phyloP scores from a whole-genome alignment of 2,888 invertebrate genomes.

The Gonocerus acuteangulatus region DNA sequence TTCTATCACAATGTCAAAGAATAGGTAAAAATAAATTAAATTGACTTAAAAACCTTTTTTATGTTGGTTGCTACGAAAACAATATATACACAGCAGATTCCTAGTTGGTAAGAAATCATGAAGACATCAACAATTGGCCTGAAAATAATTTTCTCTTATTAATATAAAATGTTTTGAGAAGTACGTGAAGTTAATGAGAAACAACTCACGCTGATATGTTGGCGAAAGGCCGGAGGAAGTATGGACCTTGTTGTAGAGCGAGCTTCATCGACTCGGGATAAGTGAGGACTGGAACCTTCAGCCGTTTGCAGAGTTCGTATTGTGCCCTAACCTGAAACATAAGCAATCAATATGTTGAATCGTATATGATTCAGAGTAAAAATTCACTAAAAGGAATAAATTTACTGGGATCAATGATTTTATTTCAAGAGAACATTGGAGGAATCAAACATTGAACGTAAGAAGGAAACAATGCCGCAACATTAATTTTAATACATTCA shows the following conservation, averaged over 20 bases:
- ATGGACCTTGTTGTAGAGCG: slow-evolving; percentile 68
- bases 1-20: too few relatives aligned
- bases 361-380: too few relatives aligned
- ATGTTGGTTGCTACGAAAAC: slow-evolving; percentile 68
- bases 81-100: slow-evolving; percentile 80
- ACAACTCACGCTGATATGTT: slow-evolving; percentile 49
- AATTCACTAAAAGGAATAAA: too few relatives aligned
- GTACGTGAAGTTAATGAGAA: not conserved
- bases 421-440: too few relatives aligned
- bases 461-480: too few relatives aligned
- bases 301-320: slow-evolving; percentile 56
- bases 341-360: too few relatives aligned
- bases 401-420: too few relatives aligned
- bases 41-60: slow-evolving; percentile 52
- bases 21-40: too few relatives aligned
- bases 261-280: slow-evolving; percentile 78
- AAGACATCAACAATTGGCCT: slow-evolving; percentile 57
- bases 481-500: too few relatives aligned
- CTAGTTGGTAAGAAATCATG: slow-evolving; percentile 74
- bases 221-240: slow-evolving; percentile 54
- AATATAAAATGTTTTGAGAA: too few relatives aligned
- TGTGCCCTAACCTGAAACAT: slow-evolving; percentile 48
- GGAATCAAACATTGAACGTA: too few relatives aligned
- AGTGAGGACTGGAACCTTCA: slow-evolving; percentile 64
- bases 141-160: slow-evolving; percentile 39